phyloP scores from a whole-genome alignment of 1,140 invertebrate species.

The Tetraneura akinire region DNA sequence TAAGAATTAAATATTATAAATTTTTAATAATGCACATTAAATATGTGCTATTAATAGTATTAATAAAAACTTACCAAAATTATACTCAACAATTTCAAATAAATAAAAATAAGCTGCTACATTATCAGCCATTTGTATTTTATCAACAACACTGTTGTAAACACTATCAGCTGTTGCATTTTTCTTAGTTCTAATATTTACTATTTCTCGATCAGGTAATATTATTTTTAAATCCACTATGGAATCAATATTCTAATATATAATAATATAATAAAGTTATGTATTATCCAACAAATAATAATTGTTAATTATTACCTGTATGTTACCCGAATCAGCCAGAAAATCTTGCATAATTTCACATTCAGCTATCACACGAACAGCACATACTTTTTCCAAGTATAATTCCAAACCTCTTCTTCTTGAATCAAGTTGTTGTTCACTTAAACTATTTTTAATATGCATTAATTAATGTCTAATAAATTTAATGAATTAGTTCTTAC shows the following conservation, averaged over 20 bases:
- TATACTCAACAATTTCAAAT: slow-evolving; percentile 97
- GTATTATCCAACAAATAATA: not conserved
- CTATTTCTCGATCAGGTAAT: slow-evolving; percentile 74
- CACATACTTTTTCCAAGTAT: slow-evolving; percentile 98
- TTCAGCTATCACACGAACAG: slow-evolving; percentile 95
- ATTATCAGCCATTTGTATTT: slow-evolving; percentile 78
- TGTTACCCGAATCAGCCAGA: slow-evolving; percentile 88
- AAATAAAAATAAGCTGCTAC: slow-evolving; percentile 91
- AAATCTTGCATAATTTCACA: slow-evolving; percentile 97
- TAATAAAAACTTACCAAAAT: slow-evolving; percentile 75
- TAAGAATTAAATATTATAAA: too few species aligned
- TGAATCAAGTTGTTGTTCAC: slow-evolving; percentile 95
- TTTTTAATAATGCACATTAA: too few species aligned
- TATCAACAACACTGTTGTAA: slow-evolving; percentile 84
- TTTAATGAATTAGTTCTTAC: slow-evolving; percentile 60
- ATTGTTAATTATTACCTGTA: slow-evolving; percentile 60
- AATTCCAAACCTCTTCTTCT: slow-evolving; percentile 91
- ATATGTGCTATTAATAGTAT: too few species aligned
- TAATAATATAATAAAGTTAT: not conserved
- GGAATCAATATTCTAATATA: slow-evolving; percentile 69
- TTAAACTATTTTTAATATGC: slow-evolving; percentile 63
- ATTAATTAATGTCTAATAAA: not conserved
- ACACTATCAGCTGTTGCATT: slow-evolving; percentile 89
- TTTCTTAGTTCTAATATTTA: slow-evolving; percentile 87
- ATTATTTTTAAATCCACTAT: slow-evolving; percentile 92